Evolutionary conservation across 64 coral and sea anemone species (phyloP).

Genomic region (Stichodactyla mertensii): DNA sequence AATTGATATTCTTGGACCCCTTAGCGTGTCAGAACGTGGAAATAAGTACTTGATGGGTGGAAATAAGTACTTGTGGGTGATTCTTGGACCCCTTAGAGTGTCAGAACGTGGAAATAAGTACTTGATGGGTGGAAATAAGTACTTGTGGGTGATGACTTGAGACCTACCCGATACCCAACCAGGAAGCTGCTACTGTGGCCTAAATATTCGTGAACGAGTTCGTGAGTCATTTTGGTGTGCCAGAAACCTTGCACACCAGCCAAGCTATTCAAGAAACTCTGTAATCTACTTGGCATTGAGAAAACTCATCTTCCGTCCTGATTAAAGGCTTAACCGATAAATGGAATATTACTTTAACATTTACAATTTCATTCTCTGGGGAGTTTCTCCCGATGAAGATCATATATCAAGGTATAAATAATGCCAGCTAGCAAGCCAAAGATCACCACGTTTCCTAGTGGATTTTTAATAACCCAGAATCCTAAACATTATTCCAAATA

Average conservation of each 20-base stretch:
- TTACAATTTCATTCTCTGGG: slow-evolving; percentile 22
- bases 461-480: slow-evolving; percentile 34
- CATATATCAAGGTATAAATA: slow-evolving; percentile 42
- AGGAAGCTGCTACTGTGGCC: slow-evolving; percentile 40
- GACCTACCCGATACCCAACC: slow-evolving; percentile 31
- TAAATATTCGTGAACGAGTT: slow-evolving; percentile 23
- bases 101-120: too few species aligned
- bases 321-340: slow-evolving; percentile 27
- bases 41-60: too few species aligned
- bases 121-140: neutral
- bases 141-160: slow-evolving; percentile 41
- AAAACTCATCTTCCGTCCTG: slow-evolving; percentile 26
- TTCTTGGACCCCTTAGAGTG: neutral
- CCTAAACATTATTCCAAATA: slow-evolving; percentile 36
- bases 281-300: neutral
- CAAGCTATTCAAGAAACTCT: too few species aligned
- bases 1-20: slow-evolving; percentile 6
- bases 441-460: slow-evolving; percentile 15
- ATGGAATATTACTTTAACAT: slow-evolving; percentile 33
- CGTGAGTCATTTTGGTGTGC: slow-evolving; percentile 19
- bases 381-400: slow-evolving; percentile 45
- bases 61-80: slow-evolving; percentile 32
- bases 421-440: slow-evolving; percentile 18
- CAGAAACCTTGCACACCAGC: slow-evolving; percentile 5
- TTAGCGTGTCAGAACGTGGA: too few species aligned